Percentiles rank a stretch among this genome's conserved stretches.
phyloP scores from a whole-genome alignment of 2,888 invertebrate species.

The Apamea epomidion region DNA sequence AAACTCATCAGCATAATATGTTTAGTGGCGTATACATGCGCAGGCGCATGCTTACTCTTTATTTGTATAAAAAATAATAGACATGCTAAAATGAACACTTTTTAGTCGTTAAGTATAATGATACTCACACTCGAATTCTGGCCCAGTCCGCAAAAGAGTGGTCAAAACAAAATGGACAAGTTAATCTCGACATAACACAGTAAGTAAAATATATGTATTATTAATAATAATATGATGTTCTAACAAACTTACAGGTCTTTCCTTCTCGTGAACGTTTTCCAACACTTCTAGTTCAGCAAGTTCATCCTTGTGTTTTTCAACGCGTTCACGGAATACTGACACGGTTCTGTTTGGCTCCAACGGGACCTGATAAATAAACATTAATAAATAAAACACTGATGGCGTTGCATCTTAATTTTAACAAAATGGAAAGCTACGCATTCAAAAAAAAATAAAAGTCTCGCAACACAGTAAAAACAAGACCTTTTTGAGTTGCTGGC shows the following conservation, averaged over 20 bases:
- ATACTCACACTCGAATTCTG: slow-evolving; percentile 52
- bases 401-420: not conserved
- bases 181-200: slow-evolving; percentile 23
- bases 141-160: slow-evolving; percentile 24
- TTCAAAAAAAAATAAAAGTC: too few relatives aligned
- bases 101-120: not conserved
- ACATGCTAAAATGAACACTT: slow-evolving; percentile 17
- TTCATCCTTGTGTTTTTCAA: slow-evolving; percentile 97
- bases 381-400: not conserved
- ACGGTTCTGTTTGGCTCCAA: slow-evolving; percentile 96
- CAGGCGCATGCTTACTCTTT: slow-evolving; percentile 14
- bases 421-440: too few relatives aligned
- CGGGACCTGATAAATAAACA: slow-evolving; percentile 87
- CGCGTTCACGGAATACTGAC: slow-evolving; percentile 97
- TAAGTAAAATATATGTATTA: not conserved
- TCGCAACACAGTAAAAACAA: too few relatives aligned
- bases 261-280: slow-evolving; percentile 95
- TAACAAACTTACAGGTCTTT: slow-evolving; percentile 93
- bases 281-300: slow-evolving; percentile 95
- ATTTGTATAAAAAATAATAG: not conserved
- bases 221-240: not conserved
- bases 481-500: too few relatives aligned
- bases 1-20: not conserved
- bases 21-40: slow-evolving; percentile 12
- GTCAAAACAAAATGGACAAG: slow-evolving; percentile 24